Evolutionary conservation across 2,888 invertebrate species (phyloP), one percentile per base, ranked within the genome.

Genomic region (Drosophila subquinaria): DNA sequence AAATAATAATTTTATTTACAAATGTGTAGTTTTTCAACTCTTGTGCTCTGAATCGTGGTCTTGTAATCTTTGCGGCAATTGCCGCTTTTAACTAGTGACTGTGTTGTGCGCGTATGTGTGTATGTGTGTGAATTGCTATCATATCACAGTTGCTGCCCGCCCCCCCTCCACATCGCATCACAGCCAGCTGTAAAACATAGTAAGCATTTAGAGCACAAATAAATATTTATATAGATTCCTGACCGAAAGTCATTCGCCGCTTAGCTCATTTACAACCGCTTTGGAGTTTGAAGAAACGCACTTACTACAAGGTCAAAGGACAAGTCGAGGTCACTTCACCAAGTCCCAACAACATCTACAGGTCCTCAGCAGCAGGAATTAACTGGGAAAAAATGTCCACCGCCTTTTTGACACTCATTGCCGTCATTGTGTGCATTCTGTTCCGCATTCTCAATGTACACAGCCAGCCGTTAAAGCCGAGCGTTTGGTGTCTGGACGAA

Each of bases 401-500:
- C 76, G 96, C 96, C 73, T 94, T 97, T 81, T 93, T 97, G 86
- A 96, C 97, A 73, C 95, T 96, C 69, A 94, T 97, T 82, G 97
- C 97, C 76, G 96, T 97, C 72, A 96, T 97, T 88, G 94, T 97
- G 73, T 97, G 97, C 93, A 95, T 97, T 89, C 94, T 97, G 80
- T 97, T 97, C 92, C 95, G 97, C 92, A 96, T 97, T 92, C 93
- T 97, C 82, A 97, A 97, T 93, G 96, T 97, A 73, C 96, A 96
- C 93, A 96, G 96, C 90, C 95, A 96, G 91, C 95, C 97, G 38
- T 95, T 96, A 88, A 96, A 95, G 93, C 97, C 97, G 69, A 94
- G 95, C 88, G 94, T 97, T 71, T 95, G 95, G 93, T 97, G 96
- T 92, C 94, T 95, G 90, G 96, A 97, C 93, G 94, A 94, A 89